A percentile compares a stretch with the other conserved stretches of the same genome.
phyloP scores from a whole-genome alignment of 2,113 vertebrate species.

The Oryctolagus cuniculus region mOryCun1.1 NC_091439.1:13021501-13022000 shows the following conservation, averaged over 20 bases:
- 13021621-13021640: background rate
- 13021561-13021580: background rate
- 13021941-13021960: background rate
- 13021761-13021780: background rate
- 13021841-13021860: constrained; percentile 21
- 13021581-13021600: constrained; percentile 31
- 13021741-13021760: constrained; percentile 51
- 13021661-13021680: constrained; percentile 41
- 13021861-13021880: constrained; percentile 27
- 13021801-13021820: background rate
- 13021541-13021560: constrained; percentile 7
- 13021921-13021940: background rate
- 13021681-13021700: constrained; percentile 10
- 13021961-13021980: background rate
- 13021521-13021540: background rate
- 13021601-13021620: background rate
- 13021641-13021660: background rate
- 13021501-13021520: constrained; percentile 29
- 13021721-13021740: background rate
- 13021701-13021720: constrained; percentile 37
- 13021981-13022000: constrained; percentile 18
- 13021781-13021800: constrained; percentile 51
- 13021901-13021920: background rate
- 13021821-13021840: constrained; percentile 41
- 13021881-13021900: constrained; percentile 46